Evolutionary conservation across 2,113 vertebrate species (phyloP).

Genomic region (Etheostoma spectabile): DNA sequence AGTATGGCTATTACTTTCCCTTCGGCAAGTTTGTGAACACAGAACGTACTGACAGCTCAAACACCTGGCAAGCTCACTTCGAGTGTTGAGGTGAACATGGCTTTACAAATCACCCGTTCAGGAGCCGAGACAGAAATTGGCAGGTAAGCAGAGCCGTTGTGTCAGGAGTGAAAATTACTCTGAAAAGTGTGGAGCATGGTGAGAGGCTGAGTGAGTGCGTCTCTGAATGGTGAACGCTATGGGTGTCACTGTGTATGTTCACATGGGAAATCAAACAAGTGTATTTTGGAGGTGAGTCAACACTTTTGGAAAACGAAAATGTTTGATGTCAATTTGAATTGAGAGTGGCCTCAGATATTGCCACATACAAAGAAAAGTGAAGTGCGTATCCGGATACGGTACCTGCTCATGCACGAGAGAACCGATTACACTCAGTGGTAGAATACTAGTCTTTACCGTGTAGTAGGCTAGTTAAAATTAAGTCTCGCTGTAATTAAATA

Average conservation of each 20-base stretch:
- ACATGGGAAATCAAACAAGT: constrained; percentile 78
- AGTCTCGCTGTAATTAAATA: constrained; percentile 13
- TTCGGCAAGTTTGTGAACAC: constrained; percentile 74
- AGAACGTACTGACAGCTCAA: constrained; percentile 75
- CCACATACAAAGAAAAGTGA: constrained; percentile 14
- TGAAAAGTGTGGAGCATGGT: constrained; percentile 71
- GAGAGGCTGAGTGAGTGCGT: constrained; percentile 71
- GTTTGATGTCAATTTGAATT: constrained; percentile 63
- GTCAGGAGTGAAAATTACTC: constrained; percentile 81
- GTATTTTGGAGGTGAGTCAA: constrained; percentile 72
- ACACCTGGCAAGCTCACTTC: constrained; percentile 77
- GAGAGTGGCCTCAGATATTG: constrained; percentile 29
- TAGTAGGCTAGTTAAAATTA: neutral
- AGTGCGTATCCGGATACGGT: neutral
- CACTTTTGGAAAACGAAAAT: constrained; percentile 70
- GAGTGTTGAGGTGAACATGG: constrained; percentile 80
- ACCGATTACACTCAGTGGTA: constrained; percentile 3
- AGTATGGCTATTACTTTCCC: constrained; percentile 70
- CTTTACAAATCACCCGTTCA: constrained; percentile 84
- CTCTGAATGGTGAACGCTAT: constrained; percentile 70
- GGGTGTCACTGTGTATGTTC: constrained; percentile 68
- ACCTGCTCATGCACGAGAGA: constrained; percentile 10
- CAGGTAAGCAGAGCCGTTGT: constrained; percentile 77
- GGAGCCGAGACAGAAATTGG: constrained; percentile 79
- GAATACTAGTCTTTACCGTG: constrained; percentile 9